Base-by-base conservation (phyloP, 2,113 vertebrate genomes). In the Bos taurus region DNA sequence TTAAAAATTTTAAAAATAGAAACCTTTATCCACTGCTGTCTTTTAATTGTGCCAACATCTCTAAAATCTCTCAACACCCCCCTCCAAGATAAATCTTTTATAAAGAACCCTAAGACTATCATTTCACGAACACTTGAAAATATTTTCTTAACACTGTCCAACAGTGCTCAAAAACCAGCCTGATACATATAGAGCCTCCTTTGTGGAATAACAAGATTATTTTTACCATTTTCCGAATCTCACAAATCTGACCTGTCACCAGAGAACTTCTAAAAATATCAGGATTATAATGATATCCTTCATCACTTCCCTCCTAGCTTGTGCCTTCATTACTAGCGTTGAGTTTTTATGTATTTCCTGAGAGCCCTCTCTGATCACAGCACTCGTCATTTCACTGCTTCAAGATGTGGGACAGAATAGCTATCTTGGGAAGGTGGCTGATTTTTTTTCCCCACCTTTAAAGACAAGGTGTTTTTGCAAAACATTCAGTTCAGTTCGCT, bases 161-260 rank as follows among this genome's bases (percentile, higher is more conserved):
- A 67, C 64, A 97, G 94, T 91, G 87, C 59, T 98, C 97, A 98
- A 97, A 98, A 98, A 96, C 83, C 40, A 26, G 91, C 97, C 83
- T 96, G 97, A 96, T 97, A 97, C 96, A 98, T 97, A 96, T 96
- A 97, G 78, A 96, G 57, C 82, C 93, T 98, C 95, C 92, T 98
- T 98, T 98, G 96, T 98, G 95, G 97, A 98, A 98, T 97, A 98
- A 97, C 92, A 98, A 91, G 95, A 97, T 97, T 98, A 98, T 98
- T 97, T 98, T 98, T 98, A 97, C 93, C 97, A 48, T 95, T 97
- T 98, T 97, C 95, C 0, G 2, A 97, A 64, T 96, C 97, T 97
- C 97, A 94, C 97, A 98, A 97, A 91, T 94, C 93, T 97, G 94
- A 98, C 98, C 94, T 98, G 95, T 96, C 97, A 97, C 97, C 91